Evolutionary conservation across 1,140 invertebrate species (phyloP).

Genomic region (Rhopalosiphum padi): DNA sequence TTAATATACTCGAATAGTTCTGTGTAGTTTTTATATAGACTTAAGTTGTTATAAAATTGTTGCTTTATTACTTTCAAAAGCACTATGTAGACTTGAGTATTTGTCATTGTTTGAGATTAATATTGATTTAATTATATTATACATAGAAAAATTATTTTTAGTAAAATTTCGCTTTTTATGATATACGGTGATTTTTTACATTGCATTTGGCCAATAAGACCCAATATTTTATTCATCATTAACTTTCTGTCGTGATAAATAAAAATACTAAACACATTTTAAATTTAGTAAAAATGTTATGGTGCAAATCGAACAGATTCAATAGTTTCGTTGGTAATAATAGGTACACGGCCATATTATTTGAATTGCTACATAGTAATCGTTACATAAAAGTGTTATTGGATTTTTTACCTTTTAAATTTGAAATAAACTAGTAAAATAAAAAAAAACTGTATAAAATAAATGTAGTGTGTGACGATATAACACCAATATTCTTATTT

Average conservation of each 20-base stretch:
- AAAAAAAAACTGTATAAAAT: not conserved
- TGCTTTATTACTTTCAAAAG: not conserved
- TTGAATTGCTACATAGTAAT: not conserved
- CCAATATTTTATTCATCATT: not conserved
- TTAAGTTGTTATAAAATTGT: not conserved
- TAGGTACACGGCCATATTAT: not conserved
- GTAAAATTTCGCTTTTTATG: not conserved
- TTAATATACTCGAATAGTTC: not conserved
- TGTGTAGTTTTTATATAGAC: not conserved
- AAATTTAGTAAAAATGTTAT: not conserved
- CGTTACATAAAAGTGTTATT: constrained; percentile 13
- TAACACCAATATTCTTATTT: not conserved
- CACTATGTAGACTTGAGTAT: not conserved
- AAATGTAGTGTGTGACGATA: not conserved
- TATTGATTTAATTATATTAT: not conserved
- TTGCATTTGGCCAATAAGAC: not conserved
- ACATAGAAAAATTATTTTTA: not conserved
- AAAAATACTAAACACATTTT: not conserved
- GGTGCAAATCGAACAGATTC: not conserved
- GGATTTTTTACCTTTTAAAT: not conserved
- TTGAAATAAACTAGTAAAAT: not conserved
- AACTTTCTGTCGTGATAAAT: not conserved
- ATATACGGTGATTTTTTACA: not conserved
- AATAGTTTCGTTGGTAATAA: not conserved
- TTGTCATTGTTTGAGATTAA: not conserved